Percentiles rank a stretch among this genome's conserved stretches.
phyloP scores from a whole-genome alignment of 2,113 vertebrate species.

The Leptobrachium leishanense region DNA sequence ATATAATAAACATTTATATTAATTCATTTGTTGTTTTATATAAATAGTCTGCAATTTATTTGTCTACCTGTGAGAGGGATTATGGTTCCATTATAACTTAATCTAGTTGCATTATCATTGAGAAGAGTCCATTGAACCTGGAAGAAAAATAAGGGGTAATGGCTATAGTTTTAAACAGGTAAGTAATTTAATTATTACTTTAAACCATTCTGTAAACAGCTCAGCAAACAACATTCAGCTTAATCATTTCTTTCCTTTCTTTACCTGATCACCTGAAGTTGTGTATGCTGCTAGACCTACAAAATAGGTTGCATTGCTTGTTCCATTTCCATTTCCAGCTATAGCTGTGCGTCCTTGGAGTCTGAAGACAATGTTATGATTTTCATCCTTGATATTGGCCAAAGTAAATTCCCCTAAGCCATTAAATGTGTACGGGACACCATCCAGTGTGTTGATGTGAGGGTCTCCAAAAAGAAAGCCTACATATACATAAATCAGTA shows the following conservation, averaged over 20 bases:
- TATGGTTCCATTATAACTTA: slow-evolving; percentile 26
- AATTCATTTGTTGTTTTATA: neutral
- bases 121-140: slow-evolving; percentile 27
- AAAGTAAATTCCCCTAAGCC: slow-evolving; percentile 48
- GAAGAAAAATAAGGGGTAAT: neutral
- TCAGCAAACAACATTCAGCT: neutral
- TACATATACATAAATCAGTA: neutral
- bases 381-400: slow-evolving; percentile 39
- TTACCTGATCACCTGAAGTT: slow-evolving; percentile 24
- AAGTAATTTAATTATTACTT: no score
- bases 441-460: slow-evolving; percentile 47
- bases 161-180: neutral
- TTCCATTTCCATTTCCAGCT: slow-evolving; percentile 40
- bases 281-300: slow-evolving; percentile 41
- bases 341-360: slow-evolving; percentile 43
- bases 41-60: neutral
- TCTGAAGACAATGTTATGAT: slow-evolving; percentile 1
- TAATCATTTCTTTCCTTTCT: neutral
- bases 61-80: slow-evolving; percentile 19
- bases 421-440: slow-evolving; percentile 47
- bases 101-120: slow-evolving; percentile 3
- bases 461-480: slow-evolving; percentile 49
- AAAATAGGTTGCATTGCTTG: slow-evolving; percentile 43
- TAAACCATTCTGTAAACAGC: no score
- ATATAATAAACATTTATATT: no score